Evolutionary conservation across 2,113 vertebrate species (phyloP).

Genomic region (Tachysurus fulvidraco): DNA sequence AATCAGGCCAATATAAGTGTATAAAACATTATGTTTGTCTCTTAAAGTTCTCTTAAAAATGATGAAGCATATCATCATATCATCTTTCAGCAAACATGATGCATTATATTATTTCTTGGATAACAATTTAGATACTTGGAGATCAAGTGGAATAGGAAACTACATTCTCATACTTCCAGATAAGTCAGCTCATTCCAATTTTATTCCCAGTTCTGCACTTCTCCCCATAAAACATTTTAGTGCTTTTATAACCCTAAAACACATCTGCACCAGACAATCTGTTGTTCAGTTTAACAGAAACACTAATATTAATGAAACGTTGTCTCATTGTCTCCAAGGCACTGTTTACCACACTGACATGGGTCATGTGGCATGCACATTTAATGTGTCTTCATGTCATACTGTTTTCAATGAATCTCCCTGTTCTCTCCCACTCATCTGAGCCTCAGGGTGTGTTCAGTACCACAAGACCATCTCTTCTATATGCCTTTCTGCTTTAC

Average conservation of each 20-base stretch:
- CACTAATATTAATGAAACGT: constrained; percentile 7
- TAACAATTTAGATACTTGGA: neutral
- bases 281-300: neutral
- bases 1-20: neutral
- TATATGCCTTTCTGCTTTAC: constrained; percentile 2
- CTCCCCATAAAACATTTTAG: neutral
- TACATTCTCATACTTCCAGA: constrained; percentile 2
- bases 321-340: constrained; percentile 12
- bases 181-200: neutral
- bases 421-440: constrained; percentile 30
- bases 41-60: neutral
- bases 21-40: neutral
- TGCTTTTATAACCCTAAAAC: neutral
- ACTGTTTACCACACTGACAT: neutral
- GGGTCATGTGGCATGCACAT: constrained; percentile 38
- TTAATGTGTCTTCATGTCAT: constrained; percentile 39
- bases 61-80: neutral
- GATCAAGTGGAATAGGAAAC: neutral
- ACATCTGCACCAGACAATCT: neutral
- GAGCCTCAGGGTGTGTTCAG: constrained; percentile 30
- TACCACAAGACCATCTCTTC: neutral
- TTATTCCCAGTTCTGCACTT: neutral
- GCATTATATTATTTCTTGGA: neutral
- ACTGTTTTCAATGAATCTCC: constrained; percentile 23
- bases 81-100: neutral